phyloP scores from a whole-genome alignment of 2,888 invertebrate genomes.

The Mystacides longicornis region DNA sequence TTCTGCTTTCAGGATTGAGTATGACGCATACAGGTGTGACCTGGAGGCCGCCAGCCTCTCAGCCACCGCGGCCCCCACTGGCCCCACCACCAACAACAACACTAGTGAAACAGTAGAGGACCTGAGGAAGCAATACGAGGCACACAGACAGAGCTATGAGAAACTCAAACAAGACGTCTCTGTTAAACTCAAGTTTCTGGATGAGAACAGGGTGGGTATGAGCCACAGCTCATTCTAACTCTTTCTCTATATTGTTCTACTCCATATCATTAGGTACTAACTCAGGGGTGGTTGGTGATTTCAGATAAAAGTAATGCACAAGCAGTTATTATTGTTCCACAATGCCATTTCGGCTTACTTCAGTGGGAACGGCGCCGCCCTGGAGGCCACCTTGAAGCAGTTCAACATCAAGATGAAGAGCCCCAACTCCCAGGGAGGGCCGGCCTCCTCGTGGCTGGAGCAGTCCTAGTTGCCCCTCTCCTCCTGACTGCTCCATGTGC shows the following conservation, averaged over 20 bases:
- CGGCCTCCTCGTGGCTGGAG: slow-evolving; percentile 22
- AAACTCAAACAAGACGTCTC: slow-evolving; percentile 87
- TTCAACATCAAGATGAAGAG: slow-evolving; percentile 77
- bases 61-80: slow-evolving; percentile 63
- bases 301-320: slow-evolving; percentile 99
- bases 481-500: too few relatives aligned
- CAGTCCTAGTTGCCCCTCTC: slow-evolving; percentile 20
- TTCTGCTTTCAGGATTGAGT: slow-evolving; percentile 83
- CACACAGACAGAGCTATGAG: slow-evolving; percentile 86
- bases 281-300: slow-evolving; percentile 26
- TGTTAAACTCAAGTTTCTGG: slow-evolving; percentile 91
- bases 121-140: slow-evolving; percentile 72
- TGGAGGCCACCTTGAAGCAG: slow-evolving; percentile 91
- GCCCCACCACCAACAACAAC: slow-evolving; percentile 31
- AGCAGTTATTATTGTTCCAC: slow-evolving; percentile 90
- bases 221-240: neutral
- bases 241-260: neutral
- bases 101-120: slow-evolving; percentile 54
- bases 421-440: slow-evolving; percentile 22
- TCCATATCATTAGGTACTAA: neutral
- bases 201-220: slow-evolving; percentile 83
- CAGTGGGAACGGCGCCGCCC: slow-evolving; percentile 88
- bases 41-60: slow-evolving; percentile 69
- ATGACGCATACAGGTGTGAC: slow-evolving; percentile 95
- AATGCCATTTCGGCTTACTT: slow-evolving; percentile 96